phyloP scores from a whole-genome alignment of 2,888 invertebrate species.

The Acanthopleura granulata region DNA sequence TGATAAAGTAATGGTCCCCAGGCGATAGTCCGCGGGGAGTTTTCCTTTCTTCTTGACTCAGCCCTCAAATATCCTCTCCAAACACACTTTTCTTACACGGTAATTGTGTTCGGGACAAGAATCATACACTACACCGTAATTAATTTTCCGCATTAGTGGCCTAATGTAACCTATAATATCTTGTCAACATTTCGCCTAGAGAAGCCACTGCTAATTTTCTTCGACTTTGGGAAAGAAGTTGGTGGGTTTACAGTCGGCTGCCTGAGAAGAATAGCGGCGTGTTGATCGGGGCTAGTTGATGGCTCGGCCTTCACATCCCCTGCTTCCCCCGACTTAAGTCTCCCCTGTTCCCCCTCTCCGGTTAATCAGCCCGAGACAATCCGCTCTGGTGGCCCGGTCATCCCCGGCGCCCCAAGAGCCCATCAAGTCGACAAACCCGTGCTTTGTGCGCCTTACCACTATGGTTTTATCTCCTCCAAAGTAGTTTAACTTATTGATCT shows the following conservation, averaged over 20 bases:
- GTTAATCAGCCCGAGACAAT: slow-evolving; percentile 5
- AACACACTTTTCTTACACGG: slow-evolving; percentile 20
- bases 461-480: no score
- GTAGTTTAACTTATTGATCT: no score
- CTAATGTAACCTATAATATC: slow-evolving; percentile 21
- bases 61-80: slow-evolving; percentile 12
- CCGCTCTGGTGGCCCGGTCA: neutral
- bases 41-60: slow-evolving; percentile 17
- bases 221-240: slow-evolving; percentile 10
- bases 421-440: no score
- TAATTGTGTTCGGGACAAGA: slow-evolving; percentile 20
- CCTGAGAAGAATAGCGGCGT: slow-evolving; percentile 1
- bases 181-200: slow-evolving; percentile 18
- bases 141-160: slow-evolving; percentile 20
- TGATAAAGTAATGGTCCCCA: neutral
- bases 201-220: slow-evolving; percentile 8
- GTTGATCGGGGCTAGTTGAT: slow-evolving; percentile 13
- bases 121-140: slow-evolving; percentile 13
- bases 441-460: no score
- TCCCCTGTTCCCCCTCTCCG: neutral
- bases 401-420: neutral
- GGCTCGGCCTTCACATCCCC: neutral
- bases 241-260: slow-evolving; percentile 13
- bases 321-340: neutral
- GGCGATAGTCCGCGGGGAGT: slow-evolving; percentile 8